phyloP scores from a whole-genome alignment of 1,140 invertebrate genomes.

The Drosophila subobscura region DNA sequence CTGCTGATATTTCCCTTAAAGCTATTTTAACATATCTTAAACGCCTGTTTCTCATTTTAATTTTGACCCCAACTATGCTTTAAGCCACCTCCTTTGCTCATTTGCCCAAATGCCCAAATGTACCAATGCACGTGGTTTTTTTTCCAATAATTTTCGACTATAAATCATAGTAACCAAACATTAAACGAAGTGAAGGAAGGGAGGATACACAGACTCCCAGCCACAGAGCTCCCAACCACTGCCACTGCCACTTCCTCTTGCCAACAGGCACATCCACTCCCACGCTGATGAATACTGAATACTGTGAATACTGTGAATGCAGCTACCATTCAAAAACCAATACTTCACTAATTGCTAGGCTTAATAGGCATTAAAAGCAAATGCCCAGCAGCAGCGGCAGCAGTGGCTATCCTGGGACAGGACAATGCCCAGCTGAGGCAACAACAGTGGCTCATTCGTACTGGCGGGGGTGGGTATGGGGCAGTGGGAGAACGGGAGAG shows the following conservation, averaged over 20 bases:
- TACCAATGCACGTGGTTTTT: background rate
- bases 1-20: too few species aligned
- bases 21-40: too few species aligned
- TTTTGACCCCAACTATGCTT: too few species aligned
- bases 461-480: background rate
- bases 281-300: too few species aligned
- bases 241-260: background rate
- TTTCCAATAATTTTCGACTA: constrained; percentile 51
- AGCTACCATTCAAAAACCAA: constrained; percentile 69
- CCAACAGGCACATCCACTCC: too few species aligned
- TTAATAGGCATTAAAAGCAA: constrained; percentile 80
- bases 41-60: too few species aligned
- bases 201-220: constrained; percentile 15
- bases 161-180: constrained; percentile 58
- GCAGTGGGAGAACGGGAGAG: constrained; percentile 1
- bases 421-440: constrained; percentile 69
- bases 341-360: constrained; percentile 78
- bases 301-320: constrained; percentile 25
- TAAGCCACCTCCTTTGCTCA: too few species aligned
- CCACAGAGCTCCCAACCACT: constrained; percentile 16
- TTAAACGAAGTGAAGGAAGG: constrained; percentile 3
- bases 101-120: constrained; percentile 1
- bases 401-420: constrained; percentile 53
- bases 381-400: constrained; percentile 61
- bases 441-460: constrained; percentile 6